Evolutionary conservation across 1,140 invertebrate species (phyloP).

Genomic region (Pachypeltis micranthus): DNA sequence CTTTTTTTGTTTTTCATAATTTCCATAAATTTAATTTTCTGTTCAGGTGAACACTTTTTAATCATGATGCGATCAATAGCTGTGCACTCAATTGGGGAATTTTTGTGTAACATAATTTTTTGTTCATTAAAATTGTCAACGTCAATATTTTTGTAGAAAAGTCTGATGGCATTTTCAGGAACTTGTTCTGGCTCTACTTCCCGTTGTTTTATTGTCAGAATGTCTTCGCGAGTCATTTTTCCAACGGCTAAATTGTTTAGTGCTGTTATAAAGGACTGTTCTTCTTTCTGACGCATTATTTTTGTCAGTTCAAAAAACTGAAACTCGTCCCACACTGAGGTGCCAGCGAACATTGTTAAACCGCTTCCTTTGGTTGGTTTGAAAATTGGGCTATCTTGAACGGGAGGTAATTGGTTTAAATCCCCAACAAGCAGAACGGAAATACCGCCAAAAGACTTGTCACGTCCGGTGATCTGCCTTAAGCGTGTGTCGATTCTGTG

Average conservation of each 20-base stretch:
- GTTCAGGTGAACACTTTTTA: too few relatives aligned
- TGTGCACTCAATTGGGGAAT: too few relatives aligned
- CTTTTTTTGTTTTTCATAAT: neutral
- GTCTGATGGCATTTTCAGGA: too few relatives aligned
- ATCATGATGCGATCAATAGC: too few relatives aligned
- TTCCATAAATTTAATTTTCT: neutral
- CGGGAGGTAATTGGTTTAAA: slow-evolving; percentile 23
- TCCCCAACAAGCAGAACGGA: slow-evolving; percentile 18
- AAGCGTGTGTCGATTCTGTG: slow-evolving; percentile 16
- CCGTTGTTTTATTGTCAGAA: too few relatives aligned
- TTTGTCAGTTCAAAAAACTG: slow-evolving; percentile 14
- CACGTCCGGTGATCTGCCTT: slow-evolving; percentile 8
- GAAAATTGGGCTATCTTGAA: slow-evolving; percentile 17
- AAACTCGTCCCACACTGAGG: slow-evolving; percentile 17
- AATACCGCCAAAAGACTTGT: slow-evolving; percentile 15
- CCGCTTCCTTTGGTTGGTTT: neutral
- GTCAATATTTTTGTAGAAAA: too few relatives aligned
- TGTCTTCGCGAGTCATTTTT: too few relatives aligned
- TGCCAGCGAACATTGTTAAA: slow-evolving; percentile 5
- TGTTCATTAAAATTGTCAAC: too few relatives aligned
- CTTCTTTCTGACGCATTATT: slow-evolving; percentile 24
- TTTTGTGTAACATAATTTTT: too few relatives aligned
- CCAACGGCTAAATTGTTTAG: slow-evolving; percentile 17
- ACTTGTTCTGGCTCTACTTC: too few relatives aligned
- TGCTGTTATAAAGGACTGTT: slow-evolving; percentile 16